Conservation (phyloP, 2,113 vertebrate species). For the Silurus meridionalis region DNA sequence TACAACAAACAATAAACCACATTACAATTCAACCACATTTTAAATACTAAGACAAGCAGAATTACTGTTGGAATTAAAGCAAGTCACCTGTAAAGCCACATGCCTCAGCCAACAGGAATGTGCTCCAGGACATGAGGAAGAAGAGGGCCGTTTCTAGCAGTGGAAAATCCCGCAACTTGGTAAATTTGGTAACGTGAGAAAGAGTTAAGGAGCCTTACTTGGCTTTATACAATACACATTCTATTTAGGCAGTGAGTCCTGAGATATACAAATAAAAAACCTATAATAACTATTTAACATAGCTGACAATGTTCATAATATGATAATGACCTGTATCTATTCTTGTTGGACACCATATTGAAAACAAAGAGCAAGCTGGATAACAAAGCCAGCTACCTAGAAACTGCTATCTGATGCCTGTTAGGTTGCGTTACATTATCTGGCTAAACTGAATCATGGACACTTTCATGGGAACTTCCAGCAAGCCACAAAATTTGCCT, state of each 20-base stretch:
- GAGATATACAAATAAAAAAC: not conserved
- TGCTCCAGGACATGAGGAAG: conserved; percentile 99
- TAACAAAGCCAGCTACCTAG: not conserved
- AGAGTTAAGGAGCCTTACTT: conserved; percentile 45
- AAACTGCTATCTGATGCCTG: not conserved
- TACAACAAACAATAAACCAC: conserved; percentile 24
- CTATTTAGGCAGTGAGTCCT: not conserved
- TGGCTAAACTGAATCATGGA: not conserved
- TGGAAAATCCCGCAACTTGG: conserved; percentile 92
- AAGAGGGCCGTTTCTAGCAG: conserved; percentile 94
- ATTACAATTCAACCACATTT: not conserved
- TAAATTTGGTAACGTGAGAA: conserved; percentile 94
- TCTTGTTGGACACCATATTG: not conserved
- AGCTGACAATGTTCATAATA: not conserved
- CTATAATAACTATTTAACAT: not conserved
- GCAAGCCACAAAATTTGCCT: not conserved
- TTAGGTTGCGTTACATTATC: not conserved
- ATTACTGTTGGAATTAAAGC: not conserved
- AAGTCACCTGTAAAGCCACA: conserved; percentile 92
- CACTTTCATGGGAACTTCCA: not conserved
- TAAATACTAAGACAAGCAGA: not conserved
- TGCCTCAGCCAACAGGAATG: conserved; percentile 93
- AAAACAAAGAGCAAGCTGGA: not conserved
- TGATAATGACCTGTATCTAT: not conserved
- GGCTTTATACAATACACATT: not conserved